A percentile compares a stretch with the other conserved stretches of the same genome.
phyloP scores from a whole-genome alignment of 2,113 vertebrate genomes.

The Erythrocercus mccallii region DNA sequence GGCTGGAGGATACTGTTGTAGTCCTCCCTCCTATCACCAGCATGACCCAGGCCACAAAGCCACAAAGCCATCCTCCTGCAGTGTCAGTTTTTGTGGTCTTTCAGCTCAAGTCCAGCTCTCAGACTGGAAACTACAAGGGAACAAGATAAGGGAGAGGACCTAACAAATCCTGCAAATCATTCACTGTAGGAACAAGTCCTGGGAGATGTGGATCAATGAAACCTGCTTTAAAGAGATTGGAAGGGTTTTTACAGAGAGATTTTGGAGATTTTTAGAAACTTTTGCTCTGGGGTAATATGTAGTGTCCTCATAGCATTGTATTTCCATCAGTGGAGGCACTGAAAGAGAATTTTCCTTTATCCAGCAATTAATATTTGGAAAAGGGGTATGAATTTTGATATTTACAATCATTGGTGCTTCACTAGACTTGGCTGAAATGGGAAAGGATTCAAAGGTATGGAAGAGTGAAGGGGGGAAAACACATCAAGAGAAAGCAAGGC shows the following conservation, averaged over 20 bases:
- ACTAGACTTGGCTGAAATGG: not conserved
- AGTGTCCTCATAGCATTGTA: not conserved
- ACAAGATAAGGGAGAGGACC: accelerated
- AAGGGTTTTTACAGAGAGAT: not conserved
- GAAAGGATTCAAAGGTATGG: not conserved
- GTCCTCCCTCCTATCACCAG: not conserved
- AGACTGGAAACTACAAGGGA: not conserved
- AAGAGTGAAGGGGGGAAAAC: not conserved
- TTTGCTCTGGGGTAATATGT: not conserved
- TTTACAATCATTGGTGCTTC: accelerated
- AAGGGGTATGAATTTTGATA: not conserved
- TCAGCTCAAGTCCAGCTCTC: not conserved
- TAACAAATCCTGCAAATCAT: not conserved
- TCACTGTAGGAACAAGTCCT: not conserved
- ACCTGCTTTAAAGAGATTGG: not conserved
- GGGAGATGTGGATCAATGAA: not conserved
- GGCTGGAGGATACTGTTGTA: not conserved
- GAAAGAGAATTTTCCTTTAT: not conserved
- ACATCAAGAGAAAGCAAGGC: not conserved
- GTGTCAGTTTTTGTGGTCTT: not conserved
- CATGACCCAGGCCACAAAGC: not conserved
- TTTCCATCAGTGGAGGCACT: not conserved
- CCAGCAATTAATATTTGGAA: not conserved
- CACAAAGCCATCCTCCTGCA: not conserved
- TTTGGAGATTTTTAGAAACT: not conserved